Conservation (phyloP, 1,140 invertebrate genomes). For the Calliphora vicina region DNA sequence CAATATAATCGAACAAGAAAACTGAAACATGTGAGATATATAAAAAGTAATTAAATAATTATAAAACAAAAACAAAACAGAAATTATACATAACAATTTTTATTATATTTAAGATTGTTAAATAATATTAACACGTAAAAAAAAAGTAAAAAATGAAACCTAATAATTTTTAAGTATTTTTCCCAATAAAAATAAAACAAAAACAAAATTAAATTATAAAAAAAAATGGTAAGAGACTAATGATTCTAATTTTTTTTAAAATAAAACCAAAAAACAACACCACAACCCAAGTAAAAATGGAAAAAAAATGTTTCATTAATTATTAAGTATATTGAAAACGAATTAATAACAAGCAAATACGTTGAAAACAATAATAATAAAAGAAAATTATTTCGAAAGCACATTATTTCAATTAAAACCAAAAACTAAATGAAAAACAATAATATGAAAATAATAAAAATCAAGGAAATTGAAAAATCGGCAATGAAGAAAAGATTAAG, state of each 20-base stretch:
- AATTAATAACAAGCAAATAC: background rate
- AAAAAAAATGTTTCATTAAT: constrained; percentile 7
- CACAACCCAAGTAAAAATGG: background rate
- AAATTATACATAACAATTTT: constrained; percentile 20
- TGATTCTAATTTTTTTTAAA: background rate
- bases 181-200: constrained; percentile 18
- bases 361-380: background rate
- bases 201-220: background rate
- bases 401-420: background rate
- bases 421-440: no score
- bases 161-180: constrained; percentile 34
- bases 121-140: constrained; percentile 24
- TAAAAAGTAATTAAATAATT: constrained; percentile 29
- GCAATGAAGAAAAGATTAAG: background rate
- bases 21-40: constrained; percentile 30
- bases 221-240: constrained; percentile 1
- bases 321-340: background rate
- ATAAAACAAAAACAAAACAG: constrained; percentile 22
- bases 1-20: background rate
- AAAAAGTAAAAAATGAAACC: constrained; percentile 7
- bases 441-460: background rate
- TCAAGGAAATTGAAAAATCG: background rate
- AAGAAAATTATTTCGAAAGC: background rate
- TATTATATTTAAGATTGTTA: constrained; percentile 35
- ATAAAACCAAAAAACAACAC: background rate